A percentile compares a stretch with the other conserved stretches of the same genome.
Conservation (phyloP, 2,888 invertebrate species). For the Lasioglossum marginatum region DNA sequence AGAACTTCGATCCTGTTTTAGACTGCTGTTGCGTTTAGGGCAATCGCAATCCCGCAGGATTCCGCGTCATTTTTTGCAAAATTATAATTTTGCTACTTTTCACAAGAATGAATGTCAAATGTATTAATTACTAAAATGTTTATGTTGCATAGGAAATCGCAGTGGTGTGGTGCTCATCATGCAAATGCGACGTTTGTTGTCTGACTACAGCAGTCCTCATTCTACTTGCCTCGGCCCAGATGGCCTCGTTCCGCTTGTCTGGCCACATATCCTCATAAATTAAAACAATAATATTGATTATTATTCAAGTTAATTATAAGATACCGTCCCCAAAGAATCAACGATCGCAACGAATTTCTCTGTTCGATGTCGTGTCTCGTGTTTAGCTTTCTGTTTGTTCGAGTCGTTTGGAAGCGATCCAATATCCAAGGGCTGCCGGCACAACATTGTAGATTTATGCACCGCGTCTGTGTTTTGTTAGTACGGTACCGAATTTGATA, state of each 20-base stretch:
- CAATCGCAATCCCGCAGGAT: too few species aligned
- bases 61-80: too few species aligned
- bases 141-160: too few species aligned
- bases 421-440: conserved; percentile 25
- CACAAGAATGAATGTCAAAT: too few species aligned
- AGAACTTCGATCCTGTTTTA: not conserved
- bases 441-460: conserved; percentile 49
- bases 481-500: conserved; percentile 40
- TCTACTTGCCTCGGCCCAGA: too few species aligned
- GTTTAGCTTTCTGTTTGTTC: conserved; percentile 47
- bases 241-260: not conserved
- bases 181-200: too few species aligned
- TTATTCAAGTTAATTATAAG: not conserved
- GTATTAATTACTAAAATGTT: too few species aligned
- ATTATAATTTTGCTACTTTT: too few species aligned
- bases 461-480: conserved; percentile 44
- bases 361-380: not conserved
- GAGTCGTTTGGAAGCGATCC: conserved; percentile 38
- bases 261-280: not conserved
- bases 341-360: not conserved
- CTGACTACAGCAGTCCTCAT: too few species aligned
- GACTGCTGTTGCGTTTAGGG: not conserved
- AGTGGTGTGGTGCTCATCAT: too few species aligned
- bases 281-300: not conserved
- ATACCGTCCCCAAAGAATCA: not conserved